Percentiles rank a stretch among this genome's conserved stretches.
Evolutionary conservation across 2,113 vertebrate species (phyloP).

Genomic region (Ranitomeya imitator): DNA sequence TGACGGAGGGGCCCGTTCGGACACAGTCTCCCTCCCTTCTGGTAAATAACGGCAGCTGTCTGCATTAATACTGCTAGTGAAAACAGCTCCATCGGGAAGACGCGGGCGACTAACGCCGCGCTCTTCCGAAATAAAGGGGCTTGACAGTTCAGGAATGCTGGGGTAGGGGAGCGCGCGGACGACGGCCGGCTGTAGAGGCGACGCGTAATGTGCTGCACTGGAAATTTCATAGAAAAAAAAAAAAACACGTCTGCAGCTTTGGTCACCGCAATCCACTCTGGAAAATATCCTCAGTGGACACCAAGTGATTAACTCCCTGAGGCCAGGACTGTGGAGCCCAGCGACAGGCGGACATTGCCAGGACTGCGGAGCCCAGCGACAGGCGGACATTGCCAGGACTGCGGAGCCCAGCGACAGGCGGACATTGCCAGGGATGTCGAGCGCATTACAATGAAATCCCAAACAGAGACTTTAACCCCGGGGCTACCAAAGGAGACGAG

Average conservation of each 20-base stretch:
- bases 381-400: conserved; percentile 30
- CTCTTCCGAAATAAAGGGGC: conserved; percentile 1
- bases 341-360: conserved; percentile 37
- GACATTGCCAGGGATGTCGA: not conserved
- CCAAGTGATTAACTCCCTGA: conserved; percentile 64
- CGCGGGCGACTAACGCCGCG: not conserved
- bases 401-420: not conserved
- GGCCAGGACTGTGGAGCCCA: not conserved
- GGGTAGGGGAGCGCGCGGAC: conserved; percentile 55
- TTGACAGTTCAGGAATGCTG: conserved; percentile 60
- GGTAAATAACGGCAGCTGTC: conserved; percentile 63
- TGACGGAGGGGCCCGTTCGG: conserved; percentile 66
- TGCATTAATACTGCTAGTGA: conserved; percentile 58
- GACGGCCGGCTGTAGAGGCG: conserved; percentile 56
- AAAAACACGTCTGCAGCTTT: conserved; percentile 60
- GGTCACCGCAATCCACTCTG: conserved; percentile 61
- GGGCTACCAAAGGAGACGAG: not conserved
- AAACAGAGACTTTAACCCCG: conserved; percentile 12
- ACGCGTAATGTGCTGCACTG: conserved; percentile 59
- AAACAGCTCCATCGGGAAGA: not conserved
- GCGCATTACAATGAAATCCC: not conserved
- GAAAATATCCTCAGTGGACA: conserved; percentile 63
- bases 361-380: not conserved
- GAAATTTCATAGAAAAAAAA: conserved; percentile 61
- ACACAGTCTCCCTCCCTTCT: conserved; percentile 60